Evolutionary conservation across 2,888 invertebrate genomes (phyloP).

Genomic region (Meiosimyza platycephala): DNA sequence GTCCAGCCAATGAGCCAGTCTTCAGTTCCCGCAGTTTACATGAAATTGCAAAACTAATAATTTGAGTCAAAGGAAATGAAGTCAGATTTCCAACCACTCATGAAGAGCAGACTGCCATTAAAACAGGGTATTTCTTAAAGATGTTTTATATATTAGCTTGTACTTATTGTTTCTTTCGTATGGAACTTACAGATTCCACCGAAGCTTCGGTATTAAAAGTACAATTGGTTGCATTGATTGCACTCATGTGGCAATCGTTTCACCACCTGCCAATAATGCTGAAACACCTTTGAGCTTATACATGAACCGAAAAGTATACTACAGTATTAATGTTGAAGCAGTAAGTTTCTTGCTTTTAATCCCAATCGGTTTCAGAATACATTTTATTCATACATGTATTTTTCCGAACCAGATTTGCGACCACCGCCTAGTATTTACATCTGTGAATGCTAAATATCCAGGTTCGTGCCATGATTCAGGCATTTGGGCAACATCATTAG

Average conservation of each 20-base stretch:
- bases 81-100: background rate
- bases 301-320: background rate
- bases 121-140: background rate
- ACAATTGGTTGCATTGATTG: no score
- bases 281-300: no score
- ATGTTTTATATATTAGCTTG: constrained; percentile 1
- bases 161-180: background rate
- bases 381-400: background rate
- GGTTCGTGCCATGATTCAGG: no score
- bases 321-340: background rate
- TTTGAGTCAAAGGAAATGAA: background rate
- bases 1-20: background rate
- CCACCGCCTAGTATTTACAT: no score
- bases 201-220: background rate
- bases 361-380: background rate
- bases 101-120: background rate
- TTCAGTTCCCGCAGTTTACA: background rate
- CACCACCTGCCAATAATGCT: no score
- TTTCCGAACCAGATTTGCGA: no score
- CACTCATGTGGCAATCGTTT: no score
- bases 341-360: background rate
- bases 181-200: constrained; percentile 3
- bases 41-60: background rate
- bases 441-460: no score
- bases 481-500: background rate